Percentiles rank a stretch among this genome's conserved stretches.
Evolutionary conservation across 2,888 invertebrate genomes (phyloP).

Genomic region (Geotrupes spiniger): DNA sequence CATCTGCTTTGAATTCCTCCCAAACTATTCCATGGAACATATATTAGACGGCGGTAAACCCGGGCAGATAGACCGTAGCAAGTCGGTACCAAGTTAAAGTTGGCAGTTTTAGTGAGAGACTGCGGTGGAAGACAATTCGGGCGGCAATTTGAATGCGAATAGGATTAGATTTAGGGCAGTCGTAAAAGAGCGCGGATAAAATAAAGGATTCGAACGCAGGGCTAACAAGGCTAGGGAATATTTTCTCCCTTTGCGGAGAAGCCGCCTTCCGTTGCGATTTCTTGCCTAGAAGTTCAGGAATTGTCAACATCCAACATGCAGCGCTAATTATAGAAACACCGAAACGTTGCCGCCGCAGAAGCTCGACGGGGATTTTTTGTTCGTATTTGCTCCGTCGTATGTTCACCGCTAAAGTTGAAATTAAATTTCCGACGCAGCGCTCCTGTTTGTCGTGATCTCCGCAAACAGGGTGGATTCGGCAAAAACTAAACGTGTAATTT

Average conservation of each 20-base stretch:
- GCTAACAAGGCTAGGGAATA: constrained; percentile 27
- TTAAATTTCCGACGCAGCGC: too few species aligned
- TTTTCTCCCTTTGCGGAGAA: constrained; percentile 18
- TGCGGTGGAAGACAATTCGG: constrained; percentile 36
- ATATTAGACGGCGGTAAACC: constrained; percentile 14
- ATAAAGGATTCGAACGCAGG: constrained; percentile 32
- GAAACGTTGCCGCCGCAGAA: too few species aligned
- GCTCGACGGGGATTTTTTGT: too few species aligned
- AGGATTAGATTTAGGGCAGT: constrained; percentile 41
- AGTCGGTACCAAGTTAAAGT: constrained; percentile 21
- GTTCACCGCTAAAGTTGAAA: too few species aligned
- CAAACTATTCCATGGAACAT: constrained; percentile 10
- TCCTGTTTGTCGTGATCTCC: too few species aligned
- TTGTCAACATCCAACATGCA: constrained; percentile 17
- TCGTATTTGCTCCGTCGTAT: too few species aligned
- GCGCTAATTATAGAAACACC: too few species aligned
- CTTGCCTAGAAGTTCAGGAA: constrained; percentile 22
- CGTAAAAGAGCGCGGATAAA: constrained; percentile 40
- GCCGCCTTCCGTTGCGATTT: constrained; percentile 14
- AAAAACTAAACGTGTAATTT: too few species aligned
- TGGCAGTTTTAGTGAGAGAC: constrained; percentile 31
- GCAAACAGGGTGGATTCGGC: too few species aligned
- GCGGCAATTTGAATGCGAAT: constrained; percentile 42
- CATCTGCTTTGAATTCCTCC: too few species aligned
- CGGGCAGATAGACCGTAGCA: background rate